These are phyloP conservation scores for Phasianus colchicus DNA, from an alignment of 2,113 vertebrate species.

Conservation along the genomic window DNA sequence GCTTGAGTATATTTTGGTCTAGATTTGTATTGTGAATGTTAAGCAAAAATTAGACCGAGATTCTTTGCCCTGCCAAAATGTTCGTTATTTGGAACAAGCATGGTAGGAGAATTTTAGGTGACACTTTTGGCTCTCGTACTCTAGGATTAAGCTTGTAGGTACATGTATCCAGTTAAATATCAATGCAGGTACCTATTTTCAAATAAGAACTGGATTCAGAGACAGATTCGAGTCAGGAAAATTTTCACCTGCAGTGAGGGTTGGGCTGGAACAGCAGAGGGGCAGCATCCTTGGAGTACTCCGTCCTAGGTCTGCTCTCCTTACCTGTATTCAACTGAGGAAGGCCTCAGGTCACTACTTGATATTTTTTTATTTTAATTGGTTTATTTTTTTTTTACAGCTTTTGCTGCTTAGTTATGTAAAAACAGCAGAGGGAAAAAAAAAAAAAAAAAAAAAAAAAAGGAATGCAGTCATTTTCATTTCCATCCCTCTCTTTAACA, in stretches of 20 bases:
- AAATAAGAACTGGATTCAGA: not conserved
- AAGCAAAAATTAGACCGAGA: slow-evolving; percentile 9
- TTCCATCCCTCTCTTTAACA: not conserved
- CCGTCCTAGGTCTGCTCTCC: not conserved
- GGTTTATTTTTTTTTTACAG: not conserved
- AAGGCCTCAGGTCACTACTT: not conserved
- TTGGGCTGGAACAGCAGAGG: not conserved
- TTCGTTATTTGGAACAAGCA: not conserved
- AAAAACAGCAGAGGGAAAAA: not conserved
- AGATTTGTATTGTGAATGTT: not conserved
- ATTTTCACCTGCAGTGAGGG: not conserved
- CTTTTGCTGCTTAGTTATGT: not conserved
- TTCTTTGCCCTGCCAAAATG: slow-evolving; percentile 15
- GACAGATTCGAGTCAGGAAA: not conserved
- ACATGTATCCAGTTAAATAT: not conserved
- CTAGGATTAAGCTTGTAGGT: not conserved
- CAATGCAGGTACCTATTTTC: not conserved
- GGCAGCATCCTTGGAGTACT: not conserved
- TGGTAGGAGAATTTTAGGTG: not conserved
- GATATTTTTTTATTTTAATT: not conserved
- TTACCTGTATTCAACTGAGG: not conserved
- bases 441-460: not conserved
- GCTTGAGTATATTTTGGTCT: not conserved
- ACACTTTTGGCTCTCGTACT: not conserved
- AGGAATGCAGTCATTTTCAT: not conserved